Base-by-base conservation (phyloP, 2,888 invertebrate genomes). In the Vesta saturnalis region DNA sequence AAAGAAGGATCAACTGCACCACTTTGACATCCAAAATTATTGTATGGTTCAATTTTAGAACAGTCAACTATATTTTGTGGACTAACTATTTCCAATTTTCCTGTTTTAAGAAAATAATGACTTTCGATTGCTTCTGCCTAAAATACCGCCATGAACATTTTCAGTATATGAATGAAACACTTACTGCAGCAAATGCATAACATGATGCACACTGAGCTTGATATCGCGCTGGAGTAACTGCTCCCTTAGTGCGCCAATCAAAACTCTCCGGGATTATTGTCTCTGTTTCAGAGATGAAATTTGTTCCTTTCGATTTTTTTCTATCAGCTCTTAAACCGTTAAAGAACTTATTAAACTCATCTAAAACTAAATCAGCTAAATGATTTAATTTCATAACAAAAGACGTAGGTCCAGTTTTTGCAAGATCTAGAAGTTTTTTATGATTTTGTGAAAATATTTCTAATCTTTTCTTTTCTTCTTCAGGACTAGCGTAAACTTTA, bases 111-210 rank as follows among this genome's bases (percentile, higher is more conserved):
- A 76, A 81, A 84, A 72, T 84, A 79, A 68, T 85, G 85, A 12
- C 85, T 85, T 77, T 86, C 86, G 15, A 86, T 74, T 6, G 85
- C 79, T 12, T 85, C 88, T 70, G 87, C 87, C 86, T 87, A 73
- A n/a, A 39, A 39, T 56, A 30, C 14, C 22, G 21, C n/a, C 21
- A 35, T 12, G 8, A 22, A 58, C 12, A 2, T n/a, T 8, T 19
- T 21, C 15, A 8, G n/a, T 10, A 22, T 35, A 5, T 14, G 39
- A 57, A 59, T 8, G 35, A 19, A 52, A 30, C 6, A 65, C 85
- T 85, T 82, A 87, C 86, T 6, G 89, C 81, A 77, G 88, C 88
- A 81, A 90, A 91, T 1, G 90, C 85, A 90, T 90, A 91, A 79
- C 90, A 91, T 1, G 88, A 88, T 5, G 89, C 89, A 80, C 90